Percentiles rank a stretch among this genome's conserved stretches.
phyloP scores from a whole-genome alignment of 37 sponge, comb jelly and placozoan genomes.

The Ianthella basta region DNA sequence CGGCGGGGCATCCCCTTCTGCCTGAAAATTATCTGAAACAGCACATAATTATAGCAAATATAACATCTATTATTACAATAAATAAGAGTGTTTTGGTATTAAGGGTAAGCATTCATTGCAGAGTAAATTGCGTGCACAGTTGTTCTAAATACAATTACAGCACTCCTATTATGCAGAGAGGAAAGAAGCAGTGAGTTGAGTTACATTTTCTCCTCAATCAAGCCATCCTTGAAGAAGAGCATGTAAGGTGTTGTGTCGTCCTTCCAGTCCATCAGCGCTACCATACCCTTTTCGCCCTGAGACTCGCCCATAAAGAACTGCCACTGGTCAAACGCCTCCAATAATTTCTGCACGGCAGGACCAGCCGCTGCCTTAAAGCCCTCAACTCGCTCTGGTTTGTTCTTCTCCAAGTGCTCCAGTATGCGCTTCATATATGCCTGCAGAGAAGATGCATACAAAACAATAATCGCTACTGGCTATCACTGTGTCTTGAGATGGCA shows the following conservation, averaged over 20 bases:
- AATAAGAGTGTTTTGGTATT: no score
- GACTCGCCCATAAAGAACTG: slow-evolving; percentile 84
- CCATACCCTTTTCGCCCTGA: slow-evolving; percentile 56
- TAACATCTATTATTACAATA: no score
- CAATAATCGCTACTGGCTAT: not conserved
- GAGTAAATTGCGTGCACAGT: no score
- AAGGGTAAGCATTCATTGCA: no score
- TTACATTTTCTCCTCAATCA: slow-evolving; percentile 87
- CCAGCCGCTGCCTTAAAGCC: slow-evolving; percentile 59
- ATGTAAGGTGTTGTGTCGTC: slow-evolving; percentile 85
- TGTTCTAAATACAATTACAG: no score
- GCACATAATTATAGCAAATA: no score
- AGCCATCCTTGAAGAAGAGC: slow-evolving; percentile 85
- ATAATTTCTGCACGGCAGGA: slow-evolving; percentile 50
- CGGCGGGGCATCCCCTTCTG: no score
- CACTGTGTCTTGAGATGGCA: no score
- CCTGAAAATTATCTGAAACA: no score
- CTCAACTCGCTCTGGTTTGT: slow-evolving; percentile 59
- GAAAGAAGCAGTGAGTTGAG: no score
- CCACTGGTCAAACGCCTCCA: slow-evolving; percentile 66
- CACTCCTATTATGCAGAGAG: no score
- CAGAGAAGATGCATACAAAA: not conserved
- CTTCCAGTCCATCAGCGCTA: slow-evolving; percentile 66
- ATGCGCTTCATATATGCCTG: slow-evolving; percentile 71
- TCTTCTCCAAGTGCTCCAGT: slow-evolving; percentile 44